Evolutionary conservation across 2,797 vertebrate species (phyloP), one percentile per base, ranked within the genome.

Genomic region (Luscinia luscinia): DNA sequence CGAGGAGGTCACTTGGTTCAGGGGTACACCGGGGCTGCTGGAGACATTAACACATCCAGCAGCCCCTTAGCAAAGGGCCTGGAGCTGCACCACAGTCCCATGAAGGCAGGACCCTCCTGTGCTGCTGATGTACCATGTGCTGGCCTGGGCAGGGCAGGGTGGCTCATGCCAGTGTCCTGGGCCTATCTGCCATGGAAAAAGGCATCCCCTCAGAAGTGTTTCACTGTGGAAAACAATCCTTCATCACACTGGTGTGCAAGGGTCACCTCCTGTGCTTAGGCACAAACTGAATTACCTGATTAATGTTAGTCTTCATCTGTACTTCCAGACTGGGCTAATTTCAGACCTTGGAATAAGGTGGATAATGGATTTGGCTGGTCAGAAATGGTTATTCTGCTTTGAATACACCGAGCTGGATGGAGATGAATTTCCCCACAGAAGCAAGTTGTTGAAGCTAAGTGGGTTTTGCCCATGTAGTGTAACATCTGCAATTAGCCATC

Each of bases 341-440:
- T 95, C 76, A 94, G 85, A 87, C 10, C 75, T 73, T 72, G 46
- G 61, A 87, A 76, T 83, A 90, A 80, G 34, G 43, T 66, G 87
- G 64, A 30, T 59, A 76, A 88, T 54, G 52, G 63, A 83, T 87
- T 84, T 0, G 1, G 46, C 45, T 82, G 63, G 32, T 93, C 85
- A 94, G 85, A 90, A 95, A 88, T 87, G 90, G 72, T 68, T 90
- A 58, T 83, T 94, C 48, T 82, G 68, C 85, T 90, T 88, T 91
- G 72, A 91, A 88, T 85, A 91, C 57, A 62, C 23, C 0, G 1
- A 66, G 40, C 46, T 69, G 72, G 38, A 66, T 91, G 21, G 9
- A 57, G 51, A 76, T 58, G 6, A 54, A 72, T 88, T 92, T 91
- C 57, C 68, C 68, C 32, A 66, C 16, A 83, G 83, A 49, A 40